Evolutionary conservation across 2,888 invertebrate genomes (phyloP).

Genomic region (Sinohyriopsis cumingii): DNA sequence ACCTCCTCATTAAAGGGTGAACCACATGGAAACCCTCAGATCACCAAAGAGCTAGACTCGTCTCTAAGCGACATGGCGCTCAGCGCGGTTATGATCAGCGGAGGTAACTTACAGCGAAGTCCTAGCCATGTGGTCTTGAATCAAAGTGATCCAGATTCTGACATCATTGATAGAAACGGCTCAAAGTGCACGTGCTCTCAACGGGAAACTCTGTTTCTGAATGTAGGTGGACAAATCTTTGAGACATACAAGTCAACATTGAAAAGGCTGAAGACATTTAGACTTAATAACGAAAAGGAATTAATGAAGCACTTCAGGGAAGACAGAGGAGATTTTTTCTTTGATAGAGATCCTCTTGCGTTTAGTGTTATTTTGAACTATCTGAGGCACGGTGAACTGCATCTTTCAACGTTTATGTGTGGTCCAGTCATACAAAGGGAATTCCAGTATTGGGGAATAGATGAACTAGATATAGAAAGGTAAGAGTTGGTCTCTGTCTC

Average conservation of each 20-base stretch:
- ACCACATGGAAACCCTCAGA: no score
- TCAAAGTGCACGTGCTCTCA: slow-evolving; percentile 34
- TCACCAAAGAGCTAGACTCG: no score
- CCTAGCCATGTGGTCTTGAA: slow-evolving; percentile 20
- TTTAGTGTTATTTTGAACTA: slow-evolving; percentile 65
- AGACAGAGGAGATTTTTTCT: slow-evolving; percentile 59
- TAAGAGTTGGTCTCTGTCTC: slow-evolving; percentile 7
- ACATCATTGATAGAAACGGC: slow-evolving; percentile 16
- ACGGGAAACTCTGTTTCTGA: slow-evolving; percentile 55
- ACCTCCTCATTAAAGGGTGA: no score
- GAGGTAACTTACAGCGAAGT: slow-evolving; percentile 20
- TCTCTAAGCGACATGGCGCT: slow-evolving; percentile 37
- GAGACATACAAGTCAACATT: slow-evolving; percentile 61
- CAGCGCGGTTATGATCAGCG: slow-evolving; percentile 40
- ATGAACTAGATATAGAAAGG: slow-evolving; percentile 65
- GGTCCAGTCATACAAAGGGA: slow-evolving; percentile 65
- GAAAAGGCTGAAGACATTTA: slow-evolving; percentile 48
- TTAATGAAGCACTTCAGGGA: slow-evolving; percentile 54
- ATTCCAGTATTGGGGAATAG: slow-evolving; percentile 67
- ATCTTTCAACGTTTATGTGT: slow-evolving; percentile 64
- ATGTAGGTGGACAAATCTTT: slow-evolving; percentile 61
- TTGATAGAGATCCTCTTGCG: slow-evolving; percentile 65
- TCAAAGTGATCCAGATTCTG: slow-evolving; percentile 18
- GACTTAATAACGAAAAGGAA: slow-evolving; percentile 53
- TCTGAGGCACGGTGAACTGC: slow-evolving; percentile 64